Conservation (phyloP, 1,140 invertebrate genomes). For the Drosophila arizonae region DNA sequence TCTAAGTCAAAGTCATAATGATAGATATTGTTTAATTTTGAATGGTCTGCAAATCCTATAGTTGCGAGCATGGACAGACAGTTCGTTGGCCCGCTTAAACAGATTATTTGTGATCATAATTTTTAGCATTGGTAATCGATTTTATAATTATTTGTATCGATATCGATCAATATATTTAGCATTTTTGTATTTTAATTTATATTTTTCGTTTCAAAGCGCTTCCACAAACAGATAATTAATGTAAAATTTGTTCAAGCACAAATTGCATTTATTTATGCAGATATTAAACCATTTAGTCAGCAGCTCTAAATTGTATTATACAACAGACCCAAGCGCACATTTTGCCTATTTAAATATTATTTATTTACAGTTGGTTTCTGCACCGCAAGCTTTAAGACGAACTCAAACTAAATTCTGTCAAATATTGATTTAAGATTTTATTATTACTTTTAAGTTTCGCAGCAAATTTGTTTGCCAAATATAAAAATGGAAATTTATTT, state of each 20-base stretch:
- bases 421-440: constrained; percentile 34
- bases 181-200: constrained; percentile 21
- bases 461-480: constrained; percentile 34
- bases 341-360: constrained; percentile 23
- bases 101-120: constrained; percentile 66
- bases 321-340: constrained; percentile 51
- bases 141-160: constrained; percentile 25
- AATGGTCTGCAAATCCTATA: constrained; percentile 46
- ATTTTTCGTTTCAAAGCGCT: constrained; percentile 55
- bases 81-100: background rate
- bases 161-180: background rate
- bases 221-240: constrained; percentile 47
- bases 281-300: constrained; percentile 25
- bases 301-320: constrained; percentile 65
- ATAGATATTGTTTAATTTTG: constrained; percentile 52
- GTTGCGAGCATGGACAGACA: constrained; percentile 37
- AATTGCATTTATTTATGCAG: constrained; percentile 39
- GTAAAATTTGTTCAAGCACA: constrained; percentile 60
- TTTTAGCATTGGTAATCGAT: constrained; percentile 48
- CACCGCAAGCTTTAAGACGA: constrained; percentile 41
- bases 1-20: constrained; percentile 77
- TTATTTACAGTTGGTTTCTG: constrained; percentile 14
- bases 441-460: constrained; percentile 27
- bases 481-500: constrained; percentile 28
- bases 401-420: constrained; percentile 19